Base-by-base conservation (phyloP, 2,888 invertebrate species). In the Dryobotodes eremita region DNA sequence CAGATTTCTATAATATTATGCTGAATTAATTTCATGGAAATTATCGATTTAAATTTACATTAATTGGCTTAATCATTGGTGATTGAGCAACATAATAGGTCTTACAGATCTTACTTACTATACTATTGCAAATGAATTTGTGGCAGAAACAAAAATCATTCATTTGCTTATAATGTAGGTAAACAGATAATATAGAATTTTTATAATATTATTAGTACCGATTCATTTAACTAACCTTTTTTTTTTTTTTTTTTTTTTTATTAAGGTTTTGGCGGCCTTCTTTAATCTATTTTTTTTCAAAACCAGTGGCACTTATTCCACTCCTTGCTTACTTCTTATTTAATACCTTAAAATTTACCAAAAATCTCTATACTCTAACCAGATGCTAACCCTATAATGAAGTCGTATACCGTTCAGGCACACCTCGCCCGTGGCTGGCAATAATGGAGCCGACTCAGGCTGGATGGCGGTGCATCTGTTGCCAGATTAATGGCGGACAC, bases 401-500 rank as follows among this genome's bases (percentile, higher is more conserved):
- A 89, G 80, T 82, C 80, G 80, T 86, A 85, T 84, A 85, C 57
- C 71, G 71, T 78, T 68, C 68, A 62, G 87, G 86, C 86, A 85
- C 89, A 90, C 88, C 86, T 90, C 85, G 75, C 71, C 82, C 77
- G 83, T 78, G 84, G 82, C 84, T 76, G 86, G 85, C 71, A 88
- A 89, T 92, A 91, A 93, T 93, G 89, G 92, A 93, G 90, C 89
- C 74, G 31, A 69, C 57, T 71, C 15, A 31, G 82, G 59, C 59
- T 66, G 65, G 46, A 42, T 31, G 36, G 70, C 74, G 85, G 79
- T 88, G 91, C 94, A 94, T 91, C 93, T 93, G 94, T 89, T 88
- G 90, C 91, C 90, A 92, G 93, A 94, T 91, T 94, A 91, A 95
- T 94, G 91, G 91, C 83, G 53, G 36, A 79, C 69, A 90, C 93